Evolutionary conservation across 2,797 vertebrate species (phyloP).

Genomic region (Glossophaga mutica): DNA sequence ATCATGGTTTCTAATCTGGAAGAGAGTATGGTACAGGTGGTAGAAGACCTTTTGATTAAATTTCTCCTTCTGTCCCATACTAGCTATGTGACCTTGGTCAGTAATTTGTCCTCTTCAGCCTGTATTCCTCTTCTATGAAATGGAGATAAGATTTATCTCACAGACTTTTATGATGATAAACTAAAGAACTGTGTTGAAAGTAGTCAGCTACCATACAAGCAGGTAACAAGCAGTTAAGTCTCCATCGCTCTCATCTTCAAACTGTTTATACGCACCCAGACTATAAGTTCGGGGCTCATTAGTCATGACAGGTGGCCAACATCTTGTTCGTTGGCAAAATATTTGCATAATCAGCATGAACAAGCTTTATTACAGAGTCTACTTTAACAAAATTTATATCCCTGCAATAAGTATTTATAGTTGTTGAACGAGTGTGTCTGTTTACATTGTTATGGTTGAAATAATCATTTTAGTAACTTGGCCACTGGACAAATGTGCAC

Average conservation of each 20-base stretch:
- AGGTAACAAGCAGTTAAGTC: not conserved
- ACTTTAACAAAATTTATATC: not conserved
- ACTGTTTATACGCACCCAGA: not conserved
- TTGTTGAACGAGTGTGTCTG: not conserved
- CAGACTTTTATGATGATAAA: not conserved
- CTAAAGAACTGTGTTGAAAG: not conserved
- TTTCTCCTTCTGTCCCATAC: not conserved
- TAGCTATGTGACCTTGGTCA: not conserved
- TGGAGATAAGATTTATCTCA: not conserved
- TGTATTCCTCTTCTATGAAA: not conserved
- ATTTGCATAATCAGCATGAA: conserved; percentile 20
- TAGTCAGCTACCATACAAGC: not conserved
- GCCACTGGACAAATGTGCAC: not conserved
- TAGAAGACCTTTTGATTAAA: not conserved
- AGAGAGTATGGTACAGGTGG: not conserved
- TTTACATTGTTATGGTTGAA: not conserved
- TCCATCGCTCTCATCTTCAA: conserved; percentile 1
- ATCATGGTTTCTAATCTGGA: not conserved
- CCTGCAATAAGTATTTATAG: not conserved
- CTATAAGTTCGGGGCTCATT: not conserved
- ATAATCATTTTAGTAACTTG: not conserved
- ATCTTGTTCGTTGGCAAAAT: not conserved
- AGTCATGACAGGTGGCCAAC: not conserved
- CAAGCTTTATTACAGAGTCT: not conserved
- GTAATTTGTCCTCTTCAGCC: not conserved